Conservation (phyloP, 2,888 invertebrate genomes). For the Tetheella fluctuosa region DNA sequence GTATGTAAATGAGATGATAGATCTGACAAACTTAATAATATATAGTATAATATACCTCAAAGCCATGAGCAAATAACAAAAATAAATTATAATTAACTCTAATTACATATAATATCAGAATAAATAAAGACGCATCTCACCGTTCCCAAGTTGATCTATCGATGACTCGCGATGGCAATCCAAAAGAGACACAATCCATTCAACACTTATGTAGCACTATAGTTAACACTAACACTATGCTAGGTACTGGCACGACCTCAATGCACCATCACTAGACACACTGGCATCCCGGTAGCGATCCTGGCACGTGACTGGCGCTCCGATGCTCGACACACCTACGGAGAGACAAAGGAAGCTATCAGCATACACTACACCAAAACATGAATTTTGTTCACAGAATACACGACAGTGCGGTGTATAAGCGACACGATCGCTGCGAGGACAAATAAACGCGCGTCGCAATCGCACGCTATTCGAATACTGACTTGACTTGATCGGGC, state of each 20-base stretch:
- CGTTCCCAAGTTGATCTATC: conserved; percentile 79
- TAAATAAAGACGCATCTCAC: conserved; percentile 52
- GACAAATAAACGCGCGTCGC: conserved; percentile 48
- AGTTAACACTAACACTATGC: conserved; percentile 76
- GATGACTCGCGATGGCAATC: conserved; percentile 81
- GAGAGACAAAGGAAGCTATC: conserved; percentile 67
- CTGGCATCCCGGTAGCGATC: conserved; percentile 69
- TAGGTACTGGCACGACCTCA: conserved; percentile 71
- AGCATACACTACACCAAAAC: conserved; percentile 64
- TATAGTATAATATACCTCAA: not conserved
- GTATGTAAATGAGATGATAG: conserved; percentile 5
- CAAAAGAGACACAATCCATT: conserved; percentile 80
- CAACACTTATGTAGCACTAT: conserved; percentile 77
- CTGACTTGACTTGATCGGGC: conserved; percentile 50
- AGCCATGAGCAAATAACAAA: conserved; percentile 21
- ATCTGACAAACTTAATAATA: conserved; percentile 6
- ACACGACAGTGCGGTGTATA: conserved; percentile 35
- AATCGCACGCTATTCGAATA: conserved; percentile 64
- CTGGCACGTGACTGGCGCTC: conserved; percentile 47
- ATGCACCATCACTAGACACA: conserved; percentile 80
- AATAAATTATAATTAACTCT: conserved; percentile 14
- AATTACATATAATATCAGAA: conserved; percentile 25
- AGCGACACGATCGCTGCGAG: conserved; percentile 25
- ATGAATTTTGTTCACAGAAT: conserved; percentile 54
- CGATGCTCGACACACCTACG: conserved; percentile 67